Base-by-base conservation (phyloP, 1,140 invertebrate genomes). In the Monochamus saltuarius region DNA sequence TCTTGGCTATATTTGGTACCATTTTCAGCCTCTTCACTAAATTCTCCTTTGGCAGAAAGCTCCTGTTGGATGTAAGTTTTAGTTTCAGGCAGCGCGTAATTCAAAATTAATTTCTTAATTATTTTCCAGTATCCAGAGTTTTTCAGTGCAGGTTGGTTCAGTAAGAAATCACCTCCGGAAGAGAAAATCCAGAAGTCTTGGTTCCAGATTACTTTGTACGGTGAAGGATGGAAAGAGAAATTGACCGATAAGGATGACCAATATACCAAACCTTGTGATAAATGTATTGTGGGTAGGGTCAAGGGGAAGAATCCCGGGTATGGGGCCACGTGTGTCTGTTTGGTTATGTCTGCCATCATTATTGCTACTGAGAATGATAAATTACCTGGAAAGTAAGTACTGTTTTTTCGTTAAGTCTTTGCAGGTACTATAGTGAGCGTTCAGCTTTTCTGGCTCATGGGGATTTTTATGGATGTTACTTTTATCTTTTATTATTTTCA, bases 281-380 rank as follows among this genome's bases (percentile, higher is more conserved):
- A 89, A 71, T 83, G 78, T 35, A 75, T 94, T 19, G 81, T 85
- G 36, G 87, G 85, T 0, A 84, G 80, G 79, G 80, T 88, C 22
- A 68, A 56, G 50, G 85, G 84, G 13, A 70, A 69, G 51, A 89
- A 94, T 80, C 87, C 91, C 14, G 94, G 87, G 42, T 98, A 97
- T 80, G 87, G 90, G 6, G 83, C 86, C 1, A 96, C 94, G 1
- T 87, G 86, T 36, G 84, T 83, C n/a, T 81, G 82, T 47, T 70
- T 93, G 59, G 70, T 95, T 2, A 80, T 87, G 54, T 81, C 86
- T 49, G 94, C 86, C 0, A 64, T 93, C 45, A 89, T 84, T 10
- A 80, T 97, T 58, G 77, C 97, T 0, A 84, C 84, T 38, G 91
- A 97, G 74, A 77, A 74, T 50, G 80, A 89, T 47, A 89, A 89